Evolutionary conservation across 1,140 invertebrate genomes (phyloP).

Genomic region (Mycetomoellerius zeteki): DNA sequence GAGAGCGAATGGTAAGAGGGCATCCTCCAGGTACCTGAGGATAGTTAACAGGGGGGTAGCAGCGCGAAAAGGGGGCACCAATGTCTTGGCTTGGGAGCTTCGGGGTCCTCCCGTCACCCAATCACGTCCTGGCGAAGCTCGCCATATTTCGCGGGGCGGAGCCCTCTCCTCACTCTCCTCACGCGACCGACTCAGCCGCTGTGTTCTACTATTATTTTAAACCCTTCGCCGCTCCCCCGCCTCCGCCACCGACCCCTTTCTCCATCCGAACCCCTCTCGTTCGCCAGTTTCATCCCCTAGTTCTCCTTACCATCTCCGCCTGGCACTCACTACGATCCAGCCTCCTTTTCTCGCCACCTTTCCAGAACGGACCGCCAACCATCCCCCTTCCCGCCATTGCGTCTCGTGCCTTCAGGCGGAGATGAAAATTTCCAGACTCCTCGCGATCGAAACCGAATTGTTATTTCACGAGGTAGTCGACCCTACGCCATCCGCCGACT

Average conservation of each 20-base stretch:
- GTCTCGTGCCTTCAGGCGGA: slow-evolving; percentile 72
- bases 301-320: slow-evolving; percentile 74
- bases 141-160: slow-evolving; percentile 87
- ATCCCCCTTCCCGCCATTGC: slow-evolving; percentile 51
- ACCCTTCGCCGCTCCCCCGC: slow-evolving; percentile 73
- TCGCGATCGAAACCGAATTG: slow-evolving; percentile 79
- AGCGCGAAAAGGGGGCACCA: slow-evolving; percentile 81
- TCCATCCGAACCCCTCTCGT: slow-evolving; percentile 70
- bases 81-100: slow-evolving; percentile 85
- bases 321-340: slow-evolving; percentile 63
- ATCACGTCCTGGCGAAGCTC: slow-evolving; percentile 85
- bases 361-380: slow-evolving; percentile 55
- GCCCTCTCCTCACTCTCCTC: slow-evolving; percentile 81
- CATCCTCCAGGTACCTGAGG: slow-evolving; percentile 68
- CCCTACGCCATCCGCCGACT: slow-evolving; percentile 44
- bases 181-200: slow-evolving; percentile 78
- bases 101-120: slow-evolving; percentile 86
- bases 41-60: slow-evolving; percentile 77
- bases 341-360: slow-evolving; percentile 61
- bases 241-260: slow-evolving; percentile 48
- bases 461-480: slow-evolving; percentile 79
- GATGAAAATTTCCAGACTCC: slow-evolving; percentile 79
- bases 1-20: slow-evolving; percentile 70
- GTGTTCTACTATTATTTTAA: slow-evolving; percentile 84
- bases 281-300: slow-evolving; percentile 73